phyloP scores from a whole-genome alignment of 2,888 invertebrate species.

The Ceramica pisi region DNA sequence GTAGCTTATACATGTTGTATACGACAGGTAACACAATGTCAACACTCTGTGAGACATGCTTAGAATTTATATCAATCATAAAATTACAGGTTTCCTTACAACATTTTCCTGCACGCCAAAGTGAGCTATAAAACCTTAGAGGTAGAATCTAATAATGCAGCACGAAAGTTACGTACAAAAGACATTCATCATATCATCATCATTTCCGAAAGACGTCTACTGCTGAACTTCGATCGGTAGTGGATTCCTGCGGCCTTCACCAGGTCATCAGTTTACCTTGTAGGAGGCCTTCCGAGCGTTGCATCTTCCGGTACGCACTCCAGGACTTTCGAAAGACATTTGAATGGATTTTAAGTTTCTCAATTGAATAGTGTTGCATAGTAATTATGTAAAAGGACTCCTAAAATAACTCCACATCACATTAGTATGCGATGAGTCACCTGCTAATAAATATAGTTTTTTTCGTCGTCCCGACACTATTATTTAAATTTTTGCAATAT shows the following conservation, averaged over 20 bases:
- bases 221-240: too few relatives aligned
- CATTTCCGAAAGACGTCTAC: too few relatives aligned
- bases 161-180: not conserved
- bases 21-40: conserved; percentile 23
- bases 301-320: too few relatives aligned
- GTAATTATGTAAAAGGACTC: conserved; percentile 17
- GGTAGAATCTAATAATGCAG: not conserved
- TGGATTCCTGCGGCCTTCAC: too few relatives aligned
- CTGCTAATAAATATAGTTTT: conserved; percentile 41
- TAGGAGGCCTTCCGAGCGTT: too few relatives aligned
- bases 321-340: not conserved
- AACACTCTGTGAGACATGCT: conserved; percentile 24
- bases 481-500: conserved; percentile 41
- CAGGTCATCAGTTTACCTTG: too few relatives aligned
- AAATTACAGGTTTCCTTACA: conserved; percentile 30
- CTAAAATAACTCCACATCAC: conserved; percentile 20
- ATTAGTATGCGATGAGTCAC: conserved; percentile 40
- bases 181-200: too few relatives aligned
- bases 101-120: conserved; percentile 28
- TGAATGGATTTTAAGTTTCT: not conserved
- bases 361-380: not conserved
- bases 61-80: conserved; percentile 38
- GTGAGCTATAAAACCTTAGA: not conserved
- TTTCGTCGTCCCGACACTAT: conserved; percentile 9
- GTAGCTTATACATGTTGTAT: conserved; percentile 18